phyloP scores from a whole-genome alignment of 2,888 invertebrate genomes.

The Eupithecia inturbata region DNA sequence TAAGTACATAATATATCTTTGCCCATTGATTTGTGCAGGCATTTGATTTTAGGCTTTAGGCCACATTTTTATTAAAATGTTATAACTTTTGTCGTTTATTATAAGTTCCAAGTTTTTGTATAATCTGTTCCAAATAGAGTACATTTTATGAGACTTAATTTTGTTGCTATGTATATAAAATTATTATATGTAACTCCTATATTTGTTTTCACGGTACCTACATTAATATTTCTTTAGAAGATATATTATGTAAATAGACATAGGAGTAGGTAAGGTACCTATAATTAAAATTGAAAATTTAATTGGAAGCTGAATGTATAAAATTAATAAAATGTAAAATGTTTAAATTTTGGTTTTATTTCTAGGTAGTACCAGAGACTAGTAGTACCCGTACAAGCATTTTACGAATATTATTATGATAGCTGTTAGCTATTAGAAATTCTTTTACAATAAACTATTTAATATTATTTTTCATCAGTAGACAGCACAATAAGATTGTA shows the following conservation, averaged over 20 bases:
- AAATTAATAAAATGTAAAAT: conserved; percentile 67
- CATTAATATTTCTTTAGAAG: conserved; percentile 61
- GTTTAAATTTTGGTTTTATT: conserved; percentile 25
- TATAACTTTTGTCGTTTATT: conserved; percentile 21
- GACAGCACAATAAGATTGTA: too few species aligned
- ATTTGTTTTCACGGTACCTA: conserved; percentile 50
- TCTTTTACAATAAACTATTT: too few species aligned
- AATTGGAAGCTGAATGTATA: conserved; percentile 74
- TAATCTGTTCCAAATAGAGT: conserved; percentile 35
- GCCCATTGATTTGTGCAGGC: conserved; percentile 31
- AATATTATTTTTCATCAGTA: too few species aligned
- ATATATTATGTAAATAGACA: conserved; percentile 70
- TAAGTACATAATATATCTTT: conserved; percentile 5
- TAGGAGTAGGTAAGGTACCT: conserved; percentile 32
- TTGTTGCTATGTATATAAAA: conserved; percentile 44
- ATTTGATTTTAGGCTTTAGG: conserved; percentile 32
- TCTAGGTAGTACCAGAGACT: not conserved
- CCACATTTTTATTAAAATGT: conserved; percentile 26
- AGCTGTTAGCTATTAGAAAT: too few species aligned
- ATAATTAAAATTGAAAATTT: not conserved
- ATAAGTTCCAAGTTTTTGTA: conserved; percentile 33
- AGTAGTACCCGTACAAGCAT: not conserved
- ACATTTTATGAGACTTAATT: conserved; percentile 33
- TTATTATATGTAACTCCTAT: conserved; percentile 34
- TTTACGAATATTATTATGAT: too few species aligned